A percentile compares a stretch with the other conserved stretches of the same genome.
Evolutionary conservation across 2,797 vertebrate species (phyloP).

Genomic region (Pitangus sulphuratus): DNA sequence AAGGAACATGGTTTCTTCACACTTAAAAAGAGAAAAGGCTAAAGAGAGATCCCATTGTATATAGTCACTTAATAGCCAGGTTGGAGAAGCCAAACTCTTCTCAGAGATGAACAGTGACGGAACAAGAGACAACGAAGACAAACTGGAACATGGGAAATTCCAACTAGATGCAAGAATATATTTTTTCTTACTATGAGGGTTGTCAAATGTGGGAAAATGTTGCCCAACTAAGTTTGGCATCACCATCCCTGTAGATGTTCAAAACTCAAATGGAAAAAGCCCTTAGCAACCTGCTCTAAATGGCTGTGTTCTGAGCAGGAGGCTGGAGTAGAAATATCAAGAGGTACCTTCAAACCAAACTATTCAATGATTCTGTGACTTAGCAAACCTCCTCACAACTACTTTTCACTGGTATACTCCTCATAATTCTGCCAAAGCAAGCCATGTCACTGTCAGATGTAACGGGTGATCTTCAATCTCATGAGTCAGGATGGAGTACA

Average conservation of each 20-base stretch:
- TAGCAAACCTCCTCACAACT: not conserved
- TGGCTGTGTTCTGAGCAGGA: not conserved
- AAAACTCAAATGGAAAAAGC: not conserved
- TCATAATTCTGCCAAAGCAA: not conserved
- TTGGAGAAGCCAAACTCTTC: not conserved
- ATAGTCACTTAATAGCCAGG: not conserved
- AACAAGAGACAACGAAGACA: not conserved
- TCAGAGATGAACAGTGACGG: not conserved
- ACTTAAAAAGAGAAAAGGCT: not conserved
- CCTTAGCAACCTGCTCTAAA: not conserved
- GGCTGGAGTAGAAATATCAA: not conserved
- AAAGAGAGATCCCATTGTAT: not conserved
- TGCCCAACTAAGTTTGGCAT: not conserved
- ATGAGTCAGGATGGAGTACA: not conserved
- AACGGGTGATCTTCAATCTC: not conserved
- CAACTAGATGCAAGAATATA: not conserved
- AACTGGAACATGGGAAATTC: not conserved
- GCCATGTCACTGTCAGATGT: not conserved
- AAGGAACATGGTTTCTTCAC: not conserved
- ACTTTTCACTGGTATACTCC: rapidly evolving
- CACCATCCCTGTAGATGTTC: not conserved
- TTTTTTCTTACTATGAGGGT: not conserved
- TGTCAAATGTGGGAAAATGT: not conserved
- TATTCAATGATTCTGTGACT: not conserved
- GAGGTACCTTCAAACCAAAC: not conserved